Percentiles rank a stretch among this genome's conserved stretches.
phyloP scores from a whole-genome alignment of 2,113 vertebrate species.

The Xiphorhynchus elegans region DNA sequence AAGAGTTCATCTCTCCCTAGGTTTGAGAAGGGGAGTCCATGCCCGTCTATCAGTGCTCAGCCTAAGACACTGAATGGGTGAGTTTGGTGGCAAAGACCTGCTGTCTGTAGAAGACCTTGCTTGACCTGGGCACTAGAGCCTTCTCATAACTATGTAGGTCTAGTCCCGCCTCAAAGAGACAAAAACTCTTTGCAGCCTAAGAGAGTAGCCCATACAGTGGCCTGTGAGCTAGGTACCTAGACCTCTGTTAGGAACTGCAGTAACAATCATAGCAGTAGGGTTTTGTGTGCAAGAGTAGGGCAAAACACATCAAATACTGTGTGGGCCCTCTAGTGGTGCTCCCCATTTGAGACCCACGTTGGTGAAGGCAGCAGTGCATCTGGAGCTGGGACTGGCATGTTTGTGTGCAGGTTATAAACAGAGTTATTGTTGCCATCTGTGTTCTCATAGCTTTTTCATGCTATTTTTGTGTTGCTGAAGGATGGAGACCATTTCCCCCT shows the following conservation, averaged over 20 bases:
- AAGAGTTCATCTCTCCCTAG: neutral
- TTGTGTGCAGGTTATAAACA: accelerated
- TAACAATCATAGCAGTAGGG: accelerated
- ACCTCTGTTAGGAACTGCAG: neutral
- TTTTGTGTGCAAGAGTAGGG: neutral
- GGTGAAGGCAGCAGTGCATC: neutral
- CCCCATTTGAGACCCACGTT: neutral
- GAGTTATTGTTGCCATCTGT: neutral
- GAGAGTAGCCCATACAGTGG: accelerated
- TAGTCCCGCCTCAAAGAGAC: neutral
- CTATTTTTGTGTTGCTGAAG: neutral
- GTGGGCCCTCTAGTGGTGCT: neutral
- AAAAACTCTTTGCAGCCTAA: neutral
- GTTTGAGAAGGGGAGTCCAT: neutral
- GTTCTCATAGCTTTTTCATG: neutral
- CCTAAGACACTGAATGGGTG: accelerated
- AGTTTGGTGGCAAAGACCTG: neutral
- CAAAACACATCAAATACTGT: neutral
- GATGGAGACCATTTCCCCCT: neutral
- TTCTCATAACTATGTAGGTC: neutral
- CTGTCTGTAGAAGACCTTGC: neutral
- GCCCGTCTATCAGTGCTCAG: neutral
- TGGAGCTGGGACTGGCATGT: neutral
- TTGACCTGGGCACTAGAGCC: accelerated
- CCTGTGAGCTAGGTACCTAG: neutral